A percentile compares a stretch with the other conserved stretches of the same genome.
Evolutionary conservation across 2,113 vertebrate genomes (phyloP).

Genomic region (Uria aalge): DNA sequence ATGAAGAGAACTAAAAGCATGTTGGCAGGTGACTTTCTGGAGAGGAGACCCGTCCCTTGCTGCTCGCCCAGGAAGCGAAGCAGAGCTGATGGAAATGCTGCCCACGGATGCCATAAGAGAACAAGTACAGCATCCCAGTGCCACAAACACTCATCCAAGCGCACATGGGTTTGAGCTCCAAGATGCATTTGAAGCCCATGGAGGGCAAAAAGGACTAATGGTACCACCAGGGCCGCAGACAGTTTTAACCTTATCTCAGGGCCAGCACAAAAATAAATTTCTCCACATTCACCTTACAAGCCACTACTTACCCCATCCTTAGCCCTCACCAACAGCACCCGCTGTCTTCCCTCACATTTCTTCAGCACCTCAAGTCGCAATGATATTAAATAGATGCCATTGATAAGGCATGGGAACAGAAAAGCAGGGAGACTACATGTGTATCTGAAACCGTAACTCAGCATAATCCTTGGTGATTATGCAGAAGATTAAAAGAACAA

Average conservation of each 20-base stretch:
- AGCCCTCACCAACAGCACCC: neutral
- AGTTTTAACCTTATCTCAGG: neutral
- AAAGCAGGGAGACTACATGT: neutral
- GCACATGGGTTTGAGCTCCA: accelerated
- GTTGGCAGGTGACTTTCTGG: neutral
- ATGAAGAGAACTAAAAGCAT: neutral
- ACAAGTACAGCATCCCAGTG: accelerated
- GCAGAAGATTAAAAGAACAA: neutral
- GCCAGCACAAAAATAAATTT: neutral
- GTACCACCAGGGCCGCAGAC: neutral
- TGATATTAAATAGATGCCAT: neutral
- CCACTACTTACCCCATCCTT: neutral
- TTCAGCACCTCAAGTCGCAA: neutral
- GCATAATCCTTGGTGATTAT: neutral
- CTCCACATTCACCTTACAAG: neutral
- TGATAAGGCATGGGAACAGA: neutral
- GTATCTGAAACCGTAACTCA: neutral
- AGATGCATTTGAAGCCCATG: neutral
- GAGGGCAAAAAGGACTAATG: neutral
- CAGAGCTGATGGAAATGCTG: neutral
- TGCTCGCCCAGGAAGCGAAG: neutral
- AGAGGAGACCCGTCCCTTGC: neutral
- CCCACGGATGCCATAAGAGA: accelerated
- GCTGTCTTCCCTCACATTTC: neutral
- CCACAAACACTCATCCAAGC: neutral